These are phyloP conservation scores for Syrista parreyssii DNA, from an alignment of 2,888 invertebrate genomes.

Conservation along the genomic window DNA sequence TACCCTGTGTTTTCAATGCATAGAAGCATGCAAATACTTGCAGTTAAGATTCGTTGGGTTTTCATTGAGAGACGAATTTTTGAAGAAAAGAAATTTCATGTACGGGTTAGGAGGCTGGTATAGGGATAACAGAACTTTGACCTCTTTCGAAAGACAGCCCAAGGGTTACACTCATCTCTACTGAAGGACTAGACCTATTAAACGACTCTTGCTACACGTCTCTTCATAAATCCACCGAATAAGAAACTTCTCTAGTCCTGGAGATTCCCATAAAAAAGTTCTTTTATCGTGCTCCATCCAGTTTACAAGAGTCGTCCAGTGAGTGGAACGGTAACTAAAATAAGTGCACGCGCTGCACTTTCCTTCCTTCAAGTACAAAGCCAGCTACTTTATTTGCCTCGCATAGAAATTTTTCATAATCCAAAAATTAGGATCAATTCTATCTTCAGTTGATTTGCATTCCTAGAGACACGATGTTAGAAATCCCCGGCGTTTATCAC, in stretches of 20 bases:
- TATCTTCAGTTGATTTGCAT: not conserved
- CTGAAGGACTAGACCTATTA: constrained; percentile 41
- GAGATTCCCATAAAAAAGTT: not conserved
- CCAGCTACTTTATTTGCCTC: not conserved
- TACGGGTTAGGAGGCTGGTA: not conserved
- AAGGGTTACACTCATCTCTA: constrained; percentile 15
- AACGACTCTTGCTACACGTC: constrained; percentile 42
- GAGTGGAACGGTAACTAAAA: not conserved
- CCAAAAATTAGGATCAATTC: not conserved
- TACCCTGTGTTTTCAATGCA: not conserved
- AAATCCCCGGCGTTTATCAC: not conserved
- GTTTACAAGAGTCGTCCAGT: not conserved
- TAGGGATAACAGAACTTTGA: constrained; percentile 1
- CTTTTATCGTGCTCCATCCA: not conserved
- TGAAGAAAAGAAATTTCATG: not conserved
- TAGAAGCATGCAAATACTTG: not conserved
- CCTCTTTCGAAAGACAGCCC: constrained; percentile 31
- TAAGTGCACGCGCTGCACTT: not conserved
- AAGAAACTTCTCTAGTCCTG: not conserved
- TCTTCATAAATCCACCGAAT: constrained; percentile 3
- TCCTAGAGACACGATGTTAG: not conserved
- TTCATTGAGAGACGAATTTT: not conserved
- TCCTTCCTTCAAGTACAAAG: not conserved
- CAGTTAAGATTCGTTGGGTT: not conserved
- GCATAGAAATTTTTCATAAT: not conserved